Base-by-base conservation (phyloP, 2,888 invertebrate genomes). In the Colletes collaris region DNA sequence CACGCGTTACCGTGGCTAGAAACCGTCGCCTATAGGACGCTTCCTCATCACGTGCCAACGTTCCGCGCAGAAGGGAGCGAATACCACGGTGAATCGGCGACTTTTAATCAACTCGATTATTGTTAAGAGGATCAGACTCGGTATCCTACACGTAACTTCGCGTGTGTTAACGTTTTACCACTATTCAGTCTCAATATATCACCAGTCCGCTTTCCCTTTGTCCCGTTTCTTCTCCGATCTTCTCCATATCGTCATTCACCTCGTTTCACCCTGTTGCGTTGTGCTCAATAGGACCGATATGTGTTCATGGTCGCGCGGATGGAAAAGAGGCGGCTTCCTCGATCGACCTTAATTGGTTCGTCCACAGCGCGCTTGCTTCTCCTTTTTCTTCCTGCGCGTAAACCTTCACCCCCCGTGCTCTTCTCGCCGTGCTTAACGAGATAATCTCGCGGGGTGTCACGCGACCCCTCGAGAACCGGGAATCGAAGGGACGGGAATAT, bases 91-190 rank as follows among this genome's bases (percentile, higher is more conserved):
- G 52, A 37, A 68, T 73, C 60, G 68, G 87, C 85, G 86, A 90
- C 88, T 89, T 89, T 90, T 90, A 90, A 90, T 90, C 89, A 87
- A 90, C 87, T 82, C 87, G 86, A 89, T 90, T 89, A 90, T 89
- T 86, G 86, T 89, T 85, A 85, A 81, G 78, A 81, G 85, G 81
- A 87, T 90, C 86, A 86, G 82, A 88, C 85, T 83, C 84, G 88
- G 85, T 88, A 87, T 71, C 81, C 80, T 46, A 46, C 44, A 46
- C 44, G 40, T 68, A 63, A 76, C 72, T 79, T 76, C 78, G 70
- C 19, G 74, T 58, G 78, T 81, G 84, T 88, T 80, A 82, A 80
- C 86, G 77, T 81, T 86, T 85, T 68, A 81, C 73, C 82, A 64
- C 65, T 64, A 63, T 77, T 77, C 71, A 73, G 44, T 58, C 53